Percentiles rank a stretch among this genome's conserved stretches.
Evolutionary conservation across 1,140 invertebrate genomes (phyloP).

Genomic region (Samia ricini): DNA sequence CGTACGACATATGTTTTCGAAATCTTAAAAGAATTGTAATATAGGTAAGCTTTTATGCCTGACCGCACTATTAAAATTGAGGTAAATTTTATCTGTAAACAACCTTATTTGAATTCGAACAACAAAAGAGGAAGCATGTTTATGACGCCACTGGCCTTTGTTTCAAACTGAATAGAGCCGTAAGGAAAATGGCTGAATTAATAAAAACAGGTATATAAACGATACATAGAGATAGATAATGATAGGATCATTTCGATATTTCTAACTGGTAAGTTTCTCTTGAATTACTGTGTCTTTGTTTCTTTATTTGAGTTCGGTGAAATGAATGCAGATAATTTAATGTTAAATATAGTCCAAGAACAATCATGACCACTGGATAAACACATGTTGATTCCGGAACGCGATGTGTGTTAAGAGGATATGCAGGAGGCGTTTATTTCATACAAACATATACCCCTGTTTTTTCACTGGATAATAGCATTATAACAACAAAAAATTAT

Average conservation of each 20-base stretch:
- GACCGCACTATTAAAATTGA: background rate
- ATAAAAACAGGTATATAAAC: background rate
- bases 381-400: too few species aligned
- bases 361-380: too few species aligned
- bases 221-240: background rate
- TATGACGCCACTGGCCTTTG: background rate
- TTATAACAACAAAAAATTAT: too few species aligned
- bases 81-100: slow-evolving; percentile 1
- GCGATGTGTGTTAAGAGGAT: too few species aligned
- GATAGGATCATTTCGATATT: too few species aligned
- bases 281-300: too few species aligned
- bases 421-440: too few species aligned
- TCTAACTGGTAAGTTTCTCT: background rate
- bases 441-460: too few species aligned
- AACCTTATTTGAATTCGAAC: slow-evolving; percentile 3
- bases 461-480: too few species aligned
- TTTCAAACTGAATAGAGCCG: background rate
- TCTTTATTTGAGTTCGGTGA: too few species aligned
- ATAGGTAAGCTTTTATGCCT: background rate
- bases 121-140: slow-evolving; percentile 7
- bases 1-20: background rate
- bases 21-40: background rate
- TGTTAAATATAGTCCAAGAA: too few species aligned
- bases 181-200: background rate
- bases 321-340: too few species aligned